phyloP scores from a whole-genome alignment of 2,797 vertebrate genomes.

The Microcaecilia unicolor region DNA sequence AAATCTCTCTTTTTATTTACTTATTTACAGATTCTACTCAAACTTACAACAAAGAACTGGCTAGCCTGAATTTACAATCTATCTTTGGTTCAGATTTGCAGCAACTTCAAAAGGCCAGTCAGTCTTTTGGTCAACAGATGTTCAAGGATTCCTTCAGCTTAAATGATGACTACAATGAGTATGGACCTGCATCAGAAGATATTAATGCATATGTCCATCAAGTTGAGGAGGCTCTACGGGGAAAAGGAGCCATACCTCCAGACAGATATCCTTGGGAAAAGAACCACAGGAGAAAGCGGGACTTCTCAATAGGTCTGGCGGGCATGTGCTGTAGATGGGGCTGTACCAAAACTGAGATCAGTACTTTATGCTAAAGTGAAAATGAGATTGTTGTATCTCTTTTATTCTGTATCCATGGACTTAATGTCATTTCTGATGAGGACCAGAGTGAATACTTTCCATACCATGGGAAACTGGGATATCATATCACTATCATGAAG shows the following conservation, averaged over 20 bases:
- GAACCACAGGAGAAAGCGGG: slow-evolving; percentile 56
- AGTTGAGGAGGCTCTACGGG: slow-evolving; percentile 19
- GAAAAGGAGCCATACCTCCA: slow-evolving; percentile 4
- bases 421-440: slow-evolving; percentile 8
- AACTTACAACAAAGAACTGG: slow-evolving; percentile 18
- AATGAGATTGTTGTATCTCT: background rate
- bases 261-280: slow-evolving; percentile 23
- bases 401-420: slow-evolving; percentile 6
- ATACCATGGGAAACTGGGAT: slow-evolving; percentile 2
- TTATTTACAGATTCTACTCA: slow-evolving; percentile 24
- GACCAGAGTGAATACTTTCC: slow-evolving; percentile 2
- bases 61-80: slow-evolving; percentile 22
- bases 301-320: slow-evolving; percentile 51
- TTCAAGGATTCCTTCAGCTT: slow-evolving; percentile 24
- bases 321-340: slow-evolving; percentile 72
- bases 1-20: no score
- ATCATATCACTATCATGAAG: background rate
- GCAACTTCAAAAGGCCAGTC: slow-evolving; percentile 16
- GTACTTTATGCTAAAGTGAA: slow-evolving; percentile 64
- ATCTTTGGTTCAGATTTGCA: slow-evolving; percentile 16
- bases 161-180: slow-evolving; percentile 20
- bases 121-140: background rate
- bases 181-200: slow-evolving; percentile 15
- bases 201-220: slow-evolving; percentile 20
- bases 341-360: slow-evolving; percentile 75